Evolutionary conservation across 2,888 invertebrate genomes (phyloP), one percentile per base, ranked within the genome.

Genomic region (Pterobdella sp.): DNA sequence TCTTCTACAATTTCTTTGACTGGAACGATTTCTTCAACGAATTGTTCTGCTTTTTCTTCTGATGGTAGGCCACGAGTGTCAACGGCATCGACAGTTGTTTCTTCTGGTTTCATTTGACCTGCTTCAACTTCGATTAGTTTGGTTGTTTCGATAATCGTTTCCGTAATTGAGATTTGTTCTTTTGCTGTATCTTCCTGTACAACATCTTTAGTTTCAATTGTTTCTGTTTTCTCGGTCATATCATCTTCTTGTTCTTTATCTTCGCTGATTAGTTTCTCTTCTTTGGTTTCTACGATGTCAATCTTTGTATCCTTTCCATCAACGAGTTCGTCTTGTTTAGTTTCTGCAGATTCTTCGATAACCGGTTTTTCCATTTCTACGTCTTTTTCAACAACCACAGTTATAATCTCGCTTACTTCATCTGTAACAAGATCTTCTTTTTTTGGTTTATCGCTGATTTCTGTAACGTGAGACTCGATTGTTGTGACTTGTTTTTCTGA

Each of bases 1-100:
- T 29, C 26, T 63, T 63, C 63, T 63, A 26, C 10, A 7, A n/a
- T n/a, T 63, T 63, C 63, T 10, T 63, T 29, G 63, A 63, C n/a
- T 63, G 7, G 14, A 63, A n/a, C 7, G n/a, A 29, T 10, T 63
- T 63, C 31, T 63, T 63, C 31, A 26, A 26, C n/a, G 7, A n/a
- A 7, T 63, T 63, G 7, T 7, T 63, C 63, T 14, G n/a, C 18
- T 7, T 14, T 63, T 29, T 63, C 63, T n/a, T 63, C n/a, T 63
- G n/a, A n/a, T n/a, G n/a, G n/a, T n/a, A n/a, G n/a, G n/a, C n/a
- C n/a, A n/a, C n/a, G n/a, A n/a, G n/a, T n/a, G n/a, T n/a, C 63
- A 63, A 29, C 31, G 7, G 7, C 31, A 7, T 63, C 63, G 7
- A 63, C n/a, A 7, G 14, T 63, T 14, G 7, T 26, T n/a, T 7